Percentiles rank a stretch among this genome's conserved stretches.
Conservation (phyloP, 2,113 vertebrate genomes). For the Limanda limanda region DNA sequence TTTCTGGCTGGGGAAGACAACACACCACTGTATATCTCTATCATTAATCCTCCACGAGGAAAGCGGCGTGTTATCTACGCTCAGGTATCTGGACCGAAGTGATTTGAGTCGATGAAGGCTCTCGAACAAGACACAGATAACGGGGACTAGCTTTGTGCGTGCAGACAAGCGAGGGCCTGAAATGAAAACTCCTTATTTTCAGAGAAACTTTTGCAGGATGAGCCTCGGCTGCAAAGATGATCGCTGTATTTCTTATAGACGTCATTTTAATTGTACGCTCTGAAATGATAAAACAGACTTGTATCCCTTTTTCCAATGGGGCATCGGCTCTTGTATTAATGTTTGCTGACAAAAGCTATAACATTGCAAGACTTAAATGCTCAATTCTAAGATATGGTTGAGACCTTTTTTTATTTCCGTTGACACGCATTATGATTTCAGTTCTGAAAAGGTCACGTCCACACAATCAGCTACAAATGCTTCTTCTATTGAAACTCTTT, state of each 20-base stretch:
- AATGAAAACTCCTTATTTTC: constrained; percentile 31
- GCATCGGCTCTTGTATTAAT: constrained; percentile 45
- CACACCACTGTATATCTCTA: constrained; percentile 31
- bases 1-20: neutral
- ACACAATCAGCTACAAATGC: too few relatives aligned
- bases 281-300: constrained; percentile 37
- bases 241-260: neutral
- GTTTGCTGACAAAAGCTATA: constrained; percentile 49
- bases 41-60: constrained; percentile 33
- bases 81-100: constrained; percentile 26
- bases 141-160: constrained; percentile 30
- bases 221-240: constrained; percentile 18
- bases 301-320: constrained; percentile 18
- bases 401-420: neutral
- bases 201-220: constrained; percentile 18
- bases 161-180: constrained; percentile 7
- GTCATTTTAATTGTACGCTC: constrained; percentile 29
- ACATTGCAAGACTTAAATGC: constrained; percentile 7
- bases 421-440: constrained; percentile 5
- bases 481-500: constrained; percentile 30
- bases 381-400: constrained; percentile 7
- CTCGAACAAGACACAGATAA: constrained; percentile 58
- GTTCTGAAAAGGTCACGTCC: too few relatives aligned
- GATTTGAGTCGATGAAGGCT: constrained; percentile 52
- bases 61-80: constrained; percentile 43